phyloP scores from a whole-genome alignment of 1,140 invertebrate species.

The Meloidogyne hapla region DNA sequence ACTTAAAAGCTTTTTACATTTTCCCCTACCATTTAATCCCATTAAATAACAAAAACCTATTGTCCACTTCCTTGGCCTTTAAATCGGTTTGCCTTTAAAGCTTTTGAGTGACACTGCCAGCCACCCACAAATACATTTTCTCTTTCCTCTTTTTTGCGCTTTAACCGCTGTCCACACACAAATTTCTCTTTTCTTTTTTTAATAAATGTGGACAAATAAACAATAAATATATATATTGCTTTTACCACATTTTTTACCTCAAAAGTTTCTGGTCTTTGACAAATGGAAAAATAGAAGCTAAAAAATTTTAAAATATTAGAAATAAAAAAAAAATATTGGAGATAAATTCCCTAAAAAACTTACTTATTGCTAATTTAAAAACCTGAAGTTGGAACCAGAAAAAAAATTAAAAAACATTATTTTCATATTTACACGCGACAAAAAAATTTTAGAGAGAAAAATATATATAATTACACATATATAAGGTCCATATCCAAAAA shows the following conservation, averaged over 20 bases:
- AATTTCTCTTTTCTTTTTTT: background rate
- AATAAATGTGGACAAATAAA: background rate
- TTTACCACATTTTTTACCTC: background rate
- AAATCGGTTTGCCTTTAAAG: background rate
- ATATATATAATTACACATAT: background rate
- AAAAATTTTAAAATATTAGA: background rate
- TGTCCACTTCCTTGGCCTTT: background rate
- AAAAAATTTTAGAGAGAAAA: background rate
- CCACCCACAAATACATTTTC: background rate
- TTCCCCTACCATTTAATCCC: too few species aligned
- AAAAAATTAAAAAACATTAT: too few species aligned
- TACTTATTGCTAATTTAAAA: too few species aligned
- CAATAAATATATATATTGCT: background rate
- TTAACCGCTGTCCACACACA: background rate
- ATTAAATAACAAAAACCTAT: background rate
- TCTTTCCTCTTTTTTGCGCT: background rate
- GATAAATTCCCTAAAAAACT: too few species aligned
- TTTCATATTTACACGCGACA: background rate
- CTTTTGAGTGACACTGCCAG: background rate
- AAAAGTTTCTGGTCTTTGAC: background rate
- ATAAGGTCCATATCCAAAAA: conserved; percentile 3
- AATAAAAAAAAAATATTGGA: background rate
- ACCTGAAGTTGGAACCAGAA: too few species aligned
- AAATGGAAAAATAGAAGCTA: background rate
- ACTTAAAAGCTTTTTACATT: too few species aligned